phyloP scores from a whole-genome alignment of 2,113 vertebrate species.

The Psittacus erithacus region DNA sequence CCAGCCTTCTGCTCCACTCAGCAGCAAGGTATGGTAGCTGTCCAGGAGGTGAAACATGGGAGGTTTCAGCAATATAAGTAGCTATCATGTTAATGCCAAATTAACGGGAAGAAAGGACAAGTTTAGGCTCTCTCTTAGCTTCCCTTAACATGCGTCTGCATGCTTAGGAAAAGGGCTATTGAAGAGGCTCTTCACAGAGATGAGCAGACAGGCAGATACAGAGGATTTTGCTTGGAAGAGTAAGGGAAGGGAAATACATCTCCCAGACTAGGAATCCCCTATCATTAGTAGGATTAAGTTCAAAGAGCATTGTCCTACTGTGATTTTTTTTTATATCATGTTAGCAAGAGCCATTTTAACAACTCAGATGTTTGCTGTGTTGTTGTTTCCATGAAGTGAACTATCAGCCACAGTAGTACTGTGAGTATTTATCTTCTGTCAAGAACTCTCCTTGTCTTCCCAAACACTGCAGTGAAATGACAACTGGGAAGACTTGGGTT shows the following conservation, averaged over 20 bases:
- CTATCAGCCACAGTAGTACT: neutral
- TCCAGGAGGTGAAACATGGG: neutral
- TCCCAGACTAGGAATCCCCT: neutral
- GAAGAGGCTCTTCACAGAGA: neutral
- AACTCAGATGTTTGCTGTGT: neutral
- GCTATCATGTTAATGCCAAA: neutral
- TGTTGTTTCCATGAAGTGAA: neutral
- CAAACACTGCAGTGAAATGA: neutral
- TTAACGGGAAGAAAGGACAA: neutral
- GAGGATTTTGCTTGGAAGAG: neutral
- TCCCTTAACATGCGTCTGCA: neutral
- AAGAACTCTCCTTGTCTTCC: neutral
- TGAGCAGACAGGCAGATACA: neutral
- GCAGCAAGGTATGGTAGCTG: neutral
- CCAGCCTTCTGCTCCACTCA: fast-evolving
- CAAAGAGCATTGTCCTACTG: neutral
- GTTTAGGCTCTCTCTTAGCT: neutral
- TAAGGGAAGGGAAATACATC: neutral
- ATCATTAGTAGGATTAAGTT: neutral
- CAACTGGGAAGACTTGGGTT: neutral
- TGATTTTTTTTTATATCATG: neutral
- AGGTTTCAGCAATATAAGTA: neutral
- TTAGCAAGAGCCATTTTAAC: neutral
- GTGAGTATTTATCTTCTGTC: neutral
- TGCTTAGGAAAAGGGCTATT: neutral